Evolutionary conservation across 1,140 invertebrate species (phyloP).

Genomic region (Drosophila mauritiana): DNA sequence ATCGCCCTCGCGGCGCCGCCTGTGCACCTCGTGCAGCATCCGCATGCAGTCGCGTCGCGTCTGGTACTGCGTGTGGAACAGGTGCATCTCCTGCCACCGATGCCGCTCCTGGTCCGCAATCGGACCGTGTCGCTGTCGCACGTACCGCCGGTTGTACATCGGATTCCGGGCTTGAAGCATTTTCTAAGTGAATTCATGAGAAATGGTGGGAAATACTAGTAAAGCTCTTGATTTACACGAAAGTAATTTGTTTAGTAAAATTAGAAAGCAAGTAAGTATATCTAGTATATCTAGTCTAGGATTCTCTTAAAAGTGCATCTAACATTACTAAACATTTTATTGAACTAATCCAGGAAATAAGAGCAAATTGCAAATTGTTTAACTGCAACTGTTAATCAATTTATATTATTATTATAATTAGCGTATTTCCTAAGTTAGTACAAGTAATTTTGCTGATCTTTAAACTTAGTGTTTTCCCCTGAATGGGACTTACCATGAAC

Average conservation of each 20-base stretch:
- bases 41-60: conserved; percentile 64
- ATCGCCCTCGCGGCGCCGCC: conserved; percentile 13
- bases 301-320: too few species aligned
- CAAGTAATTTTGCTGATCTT: too few species aligned
- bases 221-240: not conserved
- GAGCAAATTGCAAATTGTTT: too few species aligned
- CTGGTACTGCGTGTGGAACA: conserved; percentile 60
- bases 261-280: too few species aligned
- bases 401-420: too few species aligned
- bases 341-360: too few species aligned
- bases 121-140: not conserved
- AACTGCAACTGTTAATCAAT: too few species aligned
- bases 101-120: conserved; percentile 18
- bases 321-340: too few species aligned
- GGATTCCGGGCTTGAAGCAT: conserved; percentile 72
- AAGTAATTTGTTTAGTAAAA: too few species aligned
- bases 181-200: conserved; percentile 46
- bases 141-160: conserved; percentile 49
- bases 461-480: too few species aligned
- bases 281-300: too few species aligned
- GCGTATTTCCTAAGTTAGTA: too few species aligned
- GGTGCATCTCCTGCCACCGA: conserved; percentile 16
- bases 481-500: conserved; percentile 48
- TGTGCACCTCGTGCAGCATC: conserved; percentile 50
- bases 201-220: not conserved